These are phyloP conservation scores for Chunga burmeisteri DNA, from an alignment of 2,113 vertebrate genomes.

Conservation along the genomic window DNA sequence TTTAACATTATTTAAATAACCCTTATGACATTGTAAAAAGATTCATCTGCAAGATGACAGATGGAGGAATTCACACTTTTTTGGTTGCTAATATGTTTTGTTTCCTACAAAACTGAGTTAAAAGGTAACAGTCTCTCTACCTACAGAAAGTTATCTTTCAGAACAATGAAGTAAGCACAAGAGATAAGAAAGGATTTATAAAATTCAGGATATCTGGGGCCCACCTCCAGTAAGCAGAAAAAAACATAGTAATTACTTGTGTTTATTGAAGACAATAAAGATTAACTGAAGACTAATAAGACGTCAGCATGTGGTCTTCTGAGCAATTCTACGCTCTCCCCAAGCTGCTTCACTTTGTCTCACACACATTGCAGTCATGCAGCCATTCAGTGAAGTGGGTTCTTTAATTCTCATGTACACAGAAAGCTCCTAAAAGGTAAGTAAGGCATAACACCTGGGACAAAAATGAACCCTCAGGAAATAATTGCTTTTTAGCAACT, in stretches of 20 bases:
- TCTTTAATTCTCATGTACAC: neutral
- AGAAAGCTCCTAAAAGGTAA: neutral
- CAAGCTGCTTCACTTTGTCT: neutral
- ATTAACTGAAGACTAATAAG: neutral
- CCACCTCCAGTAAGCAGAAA: neutral
- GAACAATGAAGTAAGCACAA: neutral
- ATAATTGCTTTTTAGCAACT: slow-evolving; percentile 8
- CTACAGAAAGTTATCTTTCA: neutral
- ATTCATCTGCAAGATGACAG: neutral
- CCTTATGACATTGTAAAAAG: neutral
- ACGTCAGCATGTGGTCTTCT: neutral
- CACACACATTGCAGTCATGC: neutral
- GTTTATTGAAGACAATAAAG: neutral
- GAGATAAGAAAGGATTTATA: neutral
- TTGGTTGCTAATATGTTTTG: neutral
- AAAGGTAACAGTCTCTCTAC: neutral
- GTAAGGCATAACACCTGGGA: neutral
- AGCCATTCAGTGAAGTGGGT: neutral
- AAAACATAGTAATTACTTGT: neutral
- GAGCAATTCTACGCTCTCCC: neutral
- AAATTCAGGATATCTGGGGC: neutral
- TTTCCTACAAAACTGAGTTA: neutral
- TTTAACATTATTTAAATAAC: neutral
- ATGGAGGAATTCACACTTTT: slow-evolving; percentile 9
- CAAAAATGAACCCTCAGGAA: neutral